A percentile compares a stretch with the other conserved stretches of the same genome.
Evolutionary conservation across 2,113 vertebrate species (phyloP).

Genomic region (Cranoglanis bouderius): DNA sequence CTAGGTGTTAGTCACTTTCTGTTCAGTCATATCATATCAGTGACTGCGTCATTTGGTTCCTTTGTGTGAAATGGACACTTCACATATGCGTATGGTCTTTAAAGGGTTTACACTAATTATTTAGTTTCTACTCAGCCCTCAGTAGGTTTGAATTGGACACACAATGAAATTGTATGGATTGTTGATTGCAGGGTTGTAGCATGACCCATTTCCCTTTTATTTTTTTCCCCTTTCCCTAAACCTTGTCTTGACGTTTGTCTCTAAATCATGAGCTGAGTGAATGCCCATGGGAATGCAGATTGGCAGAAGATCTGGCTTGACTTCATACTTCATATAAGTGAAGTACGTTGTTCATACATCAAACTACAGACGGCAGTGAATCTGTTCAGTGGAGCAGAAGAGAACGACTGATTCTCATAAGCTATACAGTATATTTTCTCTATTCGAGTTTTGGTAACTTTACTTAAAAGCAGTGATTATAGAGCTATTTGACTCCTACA

Average conservation of each 20-base stretch:
- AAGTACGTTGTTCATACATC: not conserved
- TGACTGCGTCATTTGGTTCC: not conserved
- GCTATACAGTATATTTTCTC: not conserved
- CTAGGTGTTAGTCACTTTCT: not conserved
- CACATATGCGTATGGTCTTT: slow-evolving; percentile 13
- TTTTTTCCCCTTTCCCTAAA: not conserved
- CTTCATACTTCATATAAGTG: not conserved
- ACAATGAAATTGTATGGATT: not conserved
- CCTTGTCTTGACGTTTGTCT: not conserved
- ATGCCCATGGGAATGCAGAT: not conserved
- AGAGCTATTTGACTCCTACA: not conserved
- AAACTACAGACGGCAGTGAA: not conserved
- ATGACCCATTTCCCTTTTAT: not conserved
- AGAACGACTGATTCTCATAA: not conserved
- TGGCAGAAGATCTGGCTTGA: not conserved
- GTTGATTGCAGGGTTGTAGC: slow-evolving; percentile 18
- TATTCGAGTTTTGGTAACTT: not conserved
- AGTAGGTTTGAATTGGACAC: not conserved
- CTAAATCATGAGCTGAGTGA: not conserved
- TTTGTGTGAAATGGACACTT: slow-evolving; percentile 30
- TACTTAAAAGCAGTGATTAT: not conserved
- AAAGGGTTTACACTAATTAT: not conserved
- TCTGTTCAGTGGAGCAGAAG: not conserved
- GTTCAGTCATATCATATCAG: not conserved
- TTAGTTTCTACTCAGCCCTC: not conserved